phyloP scores from a whole-genome alignment of 2,888 invertebrate species.

The Ditula angustiorana region DNA sequence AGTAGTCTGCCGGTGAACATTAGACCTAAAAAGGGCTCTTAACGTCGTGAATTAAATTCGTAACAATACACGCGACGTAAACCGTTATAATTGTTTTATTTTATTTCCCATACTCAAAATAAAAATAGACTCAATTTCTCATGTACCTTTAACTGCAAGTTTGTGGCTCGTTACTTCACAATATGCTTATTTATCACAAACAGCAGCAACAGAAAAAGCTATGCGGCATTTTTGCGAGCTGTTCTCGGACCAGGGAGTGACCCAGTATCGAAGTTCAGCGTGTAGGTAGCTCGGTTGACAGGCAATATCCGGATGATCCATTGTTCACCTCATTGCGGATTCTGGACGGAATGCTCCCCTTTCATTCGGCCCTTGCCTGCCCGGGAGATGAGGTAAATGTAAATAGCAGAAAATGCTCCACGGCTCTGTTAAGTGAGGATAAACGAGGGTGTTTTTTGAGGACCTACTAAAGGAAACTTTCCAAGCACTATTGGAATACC shows the following conservation, averaged over 20 bases:
- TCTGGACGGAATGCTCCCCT: constrained; percentile 63
- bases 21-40: too few relatives aligned
- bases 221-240: constrained; percentile 22
- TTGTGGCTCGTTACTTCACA: background rate
- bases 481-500: constrained; percentile 32
- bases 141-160: background rate
- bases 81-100: too few relatives aligned
- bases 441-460: constrained; percentile 27
- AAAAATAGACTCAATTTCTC: background rate
- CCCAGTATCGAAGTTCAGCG: constrained; percentile 55
- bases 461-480: constrained; percentile 30
- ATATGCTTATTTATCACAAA: background rate
- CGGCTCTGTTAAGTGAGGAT: constrained; percentile 31
- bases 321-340: constrained; percentile 82
- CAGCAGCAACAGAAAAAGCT: background rate
- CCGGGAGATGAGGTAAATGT: constrained; percentile 59
- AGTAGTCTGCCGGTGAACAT: too few relatives aligned
- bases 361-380: constrained; percentile 60
- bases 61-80: too few relatives aligned
- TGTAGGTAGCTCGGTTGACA: constrained; percentile 73
- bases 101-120: too few relatives aligned
- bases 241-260: constrained; percentile 45
- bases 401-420: constrained; percentile 56
- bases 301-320: constrained; percentile 83
- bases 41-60: background rate